Base-by-base conservation (phyloP, 2,113 vertebrate genomes). In the Entelurus aequoreus region DNA sequence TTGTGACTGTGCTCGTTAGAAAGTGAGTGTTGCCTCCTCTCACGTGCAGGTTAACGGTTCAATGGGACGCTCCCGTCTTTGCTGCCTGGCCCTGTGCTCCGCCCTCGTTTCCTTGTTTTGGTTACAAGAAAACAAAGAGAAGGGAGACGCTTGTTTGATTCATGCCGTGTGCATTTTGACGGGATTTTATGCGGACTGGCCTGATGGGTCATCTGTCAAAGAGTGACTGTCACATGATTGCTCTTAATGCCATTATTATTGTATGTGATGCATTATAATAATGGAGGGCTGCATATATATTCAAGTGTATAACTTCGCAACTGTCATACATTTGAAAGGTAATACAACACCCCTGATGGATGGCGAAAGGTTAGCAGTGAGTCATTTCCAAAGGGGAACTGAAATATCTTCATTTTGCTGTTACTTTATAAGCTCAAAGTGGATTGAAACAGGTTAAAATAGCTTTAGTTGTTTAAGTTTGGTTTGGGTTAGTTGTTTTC, bases 11-110 rank as follows among this genome's bases (percentile, higher is more conserved):
- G 53, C 78, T 78, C 72, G 54, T 77, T 79, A 77, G 60, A 77
- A 75, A 80, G 71, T 65, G 68, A 80, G 67, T 71, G 73, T 35
- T 63, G 63, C 67, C 60, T 6, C 64, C 68, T 68, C 54, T 63
- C 76, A 66, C 68, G 66, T 54, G 52, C 72, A 66, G 70, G 82
- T 88, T 88, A 86, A 87, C 84, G 84, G 84, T 78, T 68, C 75
- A 44, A 12, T 71, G 28, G 65, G 68, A 59, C 74, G 55, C 71
- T 56, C 63, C 67, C 49, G 49, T 9, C 51, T 53, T 53, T 53
- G 51, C 16, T 44, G 38, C 44, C 51, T 52, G 16, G 40, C 40
- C 40, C 40, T 42, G 4, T 9, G 40, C 40, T 46, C 10, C 42
- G 42, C 42, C 42, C 78, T 68, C 76, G 77, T 76, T 64, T 72